Percentiles rank a stretch among this genome's conserved stretches.
Evolutionary conservation across 1,140 invertebrate genomes (phyloP).

Genomic region (Diprion similis): DNA sequence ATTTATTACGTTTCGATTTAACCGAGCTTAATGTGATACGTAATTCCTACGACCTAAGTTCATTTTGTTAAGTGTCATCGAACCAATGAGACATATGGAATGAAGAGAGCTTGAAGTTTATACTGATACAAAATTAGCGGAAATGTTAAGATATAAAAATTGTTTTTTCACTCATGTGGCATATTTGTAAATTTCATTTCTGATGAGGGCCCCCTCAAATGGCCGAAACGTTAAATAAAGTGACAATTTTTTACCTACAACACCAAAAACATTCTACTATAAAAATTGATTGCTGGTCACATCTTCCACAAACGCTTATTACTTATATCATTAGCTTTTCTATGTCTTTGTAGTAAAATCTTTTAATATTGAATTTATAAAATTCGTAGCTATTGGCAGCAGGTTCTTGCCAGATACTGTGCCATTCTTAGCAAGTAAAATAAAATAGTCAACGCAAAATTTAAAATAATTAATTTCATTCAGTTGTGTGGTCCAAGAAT

Average conservation of each 20-base stretch:
- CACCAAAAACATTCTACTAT: not conserved
- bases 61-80: no score
- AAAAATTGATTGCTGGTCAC: not conserved
- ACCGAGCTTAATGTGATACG: not conserved
- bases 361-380: not conserved
- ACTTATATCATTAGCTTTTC: not conserved
- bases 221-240: no score
- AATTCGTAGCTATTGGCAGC: not conserved
- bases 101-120: no score
- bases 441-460: not conserved
- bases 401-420: not conserved
- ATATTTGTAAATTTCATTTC: no score
- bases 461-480: not conserved
- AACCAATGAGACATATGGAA: no score
- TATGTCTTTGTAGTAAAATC: not conserved
- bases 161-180: no score
- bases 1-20: not conserved
- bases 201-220: no score
- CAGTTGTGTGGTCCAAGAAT: conserved; percentile 39
- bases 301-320: not conserved
- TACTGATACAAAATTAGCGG: no score
- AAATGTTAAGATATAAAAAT: no score
- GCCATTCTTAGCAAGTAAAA: not conserved
- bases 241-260: no score
- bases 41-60: not conserved